Conservation (phyloP, 2,797 vertebrate species). For the Melanotaenia boesemani region DNA sequence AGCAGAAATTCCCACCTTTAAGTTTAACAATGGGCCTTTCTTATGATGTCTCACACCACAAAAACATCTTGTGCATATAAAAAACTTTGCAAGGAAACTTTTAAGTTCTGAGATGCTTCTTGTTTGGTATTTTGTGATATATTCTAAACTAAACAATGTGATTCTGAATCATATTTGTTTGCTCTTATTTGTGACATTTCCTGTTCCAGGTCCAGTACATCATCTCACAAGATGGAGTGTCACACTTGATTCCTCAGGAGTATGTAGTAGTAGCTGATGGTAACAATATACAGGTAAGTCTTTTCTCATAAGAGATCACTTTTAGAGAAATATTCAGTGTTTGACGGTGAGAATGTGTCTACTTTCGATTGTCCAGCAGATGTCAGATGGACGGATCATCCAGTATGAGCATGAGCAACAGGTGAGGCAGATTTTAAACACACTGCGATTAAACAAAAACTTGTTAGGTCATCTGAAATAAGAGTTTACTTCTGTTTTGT, state of each 20-base stretch:
- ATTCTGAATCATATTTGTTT: not conserved
- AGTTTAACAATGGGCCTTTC: not conserved
- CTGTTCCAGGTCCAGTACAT: conserved; percentile 93
- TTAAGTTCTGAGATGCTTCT: not conserved
- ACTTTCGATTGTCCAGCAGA: conserved; percentile 74
- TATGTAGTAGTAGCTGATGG: conserved; percentile 97
- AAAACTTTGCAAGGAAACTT: not conserved
- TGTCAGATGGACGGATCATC: conserved; percentile 96
- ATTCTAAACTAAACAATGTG: not conserved
- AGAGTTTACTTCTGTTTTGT: not conserved
- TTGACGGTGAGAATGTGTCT: not conserved
- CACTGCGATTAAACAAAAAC: not conserved
- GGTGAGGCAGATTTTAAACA: conserved; percentile 75
- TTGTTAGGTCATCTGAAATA: conserved; percentile 39
- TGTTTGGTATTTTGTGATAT: not conserved
- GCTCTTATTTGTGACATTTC: not conserved
- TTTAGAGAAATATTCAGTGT: not conserved
- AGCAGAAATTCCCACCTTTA: not conserved
- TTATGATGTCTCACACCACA: not conserved
- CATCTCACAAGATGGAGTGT: conserved; percentile 95
- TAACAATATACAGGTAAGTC: conserved; percentile 94
- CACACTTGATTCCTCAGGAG: conserved; percentile 95
- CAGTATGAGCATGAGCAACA: conserved; percentile 96
- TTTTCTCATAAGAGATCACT: not conserved
- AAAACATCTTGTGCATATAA: not conserved